These are phyloP conservation scores for Abramis brama DNA, from an alignment of 2,113 vertebrate genomes.

Conservation along the genomic window DNA sequence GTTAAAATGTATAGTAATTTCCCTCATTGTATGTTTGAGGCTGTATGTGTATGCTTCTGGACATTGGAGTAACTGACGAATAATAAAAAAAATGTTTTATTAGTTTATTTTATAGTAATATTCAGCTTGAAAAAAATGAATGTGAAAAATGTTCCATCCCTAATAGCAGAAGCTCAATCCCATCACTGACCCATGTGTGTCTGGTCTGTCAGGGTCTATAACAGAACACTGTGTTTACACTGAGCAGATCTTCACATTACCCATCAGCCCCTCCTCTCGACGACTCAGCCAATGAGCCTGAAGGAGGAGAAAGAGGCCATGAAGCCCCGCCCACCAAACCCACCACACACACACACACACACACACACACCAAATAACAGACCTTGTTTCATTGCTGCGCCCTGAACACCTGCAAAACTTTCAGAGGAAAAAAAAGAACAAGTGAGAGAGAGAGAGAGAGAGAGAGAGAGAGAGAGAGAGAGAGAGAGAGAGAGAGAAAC, in stretches of 20 bases:
- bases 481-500: constrained; percentile 64
- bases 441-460: constrained; percentile 47
- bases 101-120: neutral
- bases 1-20: neutral
- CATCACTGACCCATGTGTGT: neutral
- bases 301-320: constrained; percentile 14
- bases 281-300: constrained; percentile 19
- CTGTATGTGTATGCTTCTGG: too few species aligned
- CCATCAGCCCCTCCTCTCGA: constrained; percentile 19
- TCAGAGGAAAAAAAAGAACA: constrained; percentile 66
- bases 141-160: neutral
- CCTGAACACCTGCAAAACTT: constrained; percentile 93
- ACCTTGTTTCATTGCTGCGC: constrained; percentile 83
- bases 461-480: constrained; percentile 68
- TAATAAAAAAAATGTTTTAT: too few species aligned
- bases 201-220: constrained; percentile 46
- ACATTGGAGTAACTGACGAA: too few species aligned
- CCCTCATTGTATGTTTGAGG: too few species aligned
- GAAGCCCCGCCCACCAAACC: neutral
- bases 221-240: constrained; percentile 49
- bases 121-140: neutral
- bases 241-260: constrained; percentile 48
- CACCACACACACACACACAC: neutral
- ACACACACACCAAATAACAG: constrained; percentile 71
- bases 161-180: neutral